Evolutionary conservation across 2,888 invertebrate genomes (phyloP), one percentile per base, ranked within the genome.

Genomic region (Drosophila robusta): DNA sequence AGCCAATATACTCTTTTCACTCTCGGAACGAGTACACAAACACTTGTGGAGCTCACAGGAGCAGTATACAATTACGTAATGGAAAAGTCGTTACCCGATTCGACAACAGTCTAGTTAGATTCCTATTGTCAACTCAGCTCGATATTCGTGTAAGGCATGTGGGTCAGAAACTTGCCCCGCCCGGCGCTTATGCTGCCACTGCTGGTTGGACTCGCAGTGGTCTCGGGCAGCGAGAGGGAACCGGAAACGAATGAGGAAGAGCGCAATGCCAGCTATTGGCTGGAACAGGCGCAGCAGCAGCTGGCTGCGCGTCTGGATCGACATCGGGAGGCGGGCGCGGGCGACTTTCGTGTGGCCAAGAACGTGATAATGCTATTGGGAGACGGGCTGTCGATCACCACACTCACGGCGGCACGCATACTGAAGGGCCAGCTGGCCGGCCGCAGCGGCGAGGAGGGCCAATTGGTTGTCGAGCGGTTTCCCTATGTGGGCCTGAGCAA

Each of bases 381-480:
- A 4, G 96, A 96, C 90, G 96, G 96, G 36, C 95, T 96, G 95
- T 95, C 95, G 5, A 90, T 95, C 47, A 93, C 95, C 4, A 96
- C 96, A 0, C 89, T 95, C 58, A 93, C 95, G 1, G 95, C 95
- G 1, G 94, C 95, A 3, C 93, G 96, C 74, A 94, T 95, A 26
- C 93, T 94, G 72, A 93, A 94, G 66, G 95, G 95, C 0, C 95
- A 96, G 90, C 93, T 93, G 3, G 87, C 90, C 1, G 92, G 92
- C 0, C 78, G 76, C 11, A 82, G 93, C 1, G 95, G 95, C 0
- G 96, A 96, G 90, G 95, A 95, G 75, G 90, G 92, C 0, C 84
- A 92, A 24, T 92, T 96, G 12, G 91, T 92, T 41, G 95, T 95
- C 89, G 96, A 96, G 73, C 83, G 91, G 3, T 95, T 95, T 78